These are phyloP conservation scores for Hapalemur alaotrensis DNA, from an alignment of 2,797 vertebrate species.

Conservation along the genomic window DNA sequence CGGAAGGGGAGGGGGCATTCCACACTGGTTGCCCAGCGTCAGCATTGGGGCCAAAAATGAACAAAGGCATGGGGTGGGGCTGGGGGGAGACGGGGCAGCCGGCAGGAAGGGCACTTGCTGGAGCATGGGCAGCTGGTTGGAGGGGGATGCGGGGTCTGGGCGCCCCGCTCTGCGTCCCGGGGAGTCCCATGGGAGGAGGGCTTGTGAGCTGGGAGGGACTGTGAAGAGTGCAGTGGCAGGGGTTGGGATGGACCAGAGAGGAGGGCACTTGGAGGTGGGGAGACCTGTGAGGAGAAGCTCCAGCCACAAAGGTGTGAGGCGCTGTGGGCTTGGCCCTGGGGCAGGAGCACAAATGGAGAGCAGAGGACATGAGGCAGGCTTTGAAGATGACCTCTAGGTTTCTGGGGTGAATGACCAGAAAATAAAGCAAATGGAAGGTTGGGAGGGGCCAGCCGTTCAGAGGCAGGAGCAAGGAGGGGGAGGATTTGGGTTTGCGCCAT, in stretches of 20 bases:
- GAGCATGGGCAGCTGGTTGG: background rate
- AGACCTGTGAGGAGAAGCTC: background rate
- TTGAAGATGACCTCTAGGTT: constrained; percentile 28
- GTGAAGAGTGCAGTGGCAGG: background rate
- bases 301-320: background rate
- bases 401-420: constrained; percentile 21
- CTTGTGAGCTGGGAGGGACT: background rate
- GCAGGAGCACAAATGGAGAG: background rate
- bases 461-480: background rate
- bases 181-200: background rate
- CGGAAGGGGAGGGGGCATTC: constrained; percentile 77
- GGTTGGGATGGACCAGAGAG: background rate
- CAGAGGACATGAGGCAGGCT: background rate
- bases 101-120: background rate
- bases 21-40: constrained; percentile 64
- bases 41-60: constrained; percentile 48
- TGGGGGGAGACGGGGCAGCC: background rate
- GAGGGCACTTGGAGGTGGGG: background rate
- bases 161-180: background rate
- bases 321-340: background rate
- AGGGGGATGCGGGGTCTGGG: background rate
- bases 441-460: background rate
- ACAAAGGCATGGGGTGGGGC: constrained; percentile 54
- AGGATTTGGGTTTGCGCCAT: background rate
- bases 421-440: background rate